A percentile compares a stretch with the other conserved stretches of the same genome.
phyloP scores from a whole-genome alignment of 2,888 invertebrate species.

The Diarsia mendica region DNA sequence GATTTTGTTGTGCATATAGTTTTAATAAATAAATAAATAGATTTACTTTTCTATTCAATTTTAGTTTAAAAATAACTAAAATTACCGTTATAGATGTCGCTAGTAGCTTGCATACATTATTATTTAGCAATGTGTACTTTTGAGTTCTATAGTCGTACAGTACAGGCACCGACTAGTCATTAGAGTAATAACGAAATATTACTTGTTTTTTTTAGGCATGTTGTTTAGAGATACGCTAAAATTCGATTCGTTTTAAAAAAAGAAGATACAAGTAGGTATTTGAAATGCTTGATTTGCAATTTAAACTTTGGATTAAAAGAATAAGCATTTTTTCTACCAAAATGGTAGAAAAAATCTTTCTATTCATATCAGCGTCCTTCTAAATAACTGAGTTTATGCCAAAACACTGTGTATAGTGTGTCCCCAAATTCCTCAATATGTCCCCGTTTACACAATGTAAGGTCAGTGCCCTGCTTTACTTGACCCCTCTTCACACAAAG shows the following conservation, averaged over 20 bases:
- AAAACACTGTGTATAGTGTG: conserved; percentile 47
- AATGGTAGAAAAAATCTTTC: conserved; percentile 17
- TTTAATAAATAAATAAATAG: background rate
- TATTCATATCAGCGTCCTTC: conserved; percentile 9
- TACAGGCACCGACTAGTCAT: conserved; percentile 8
- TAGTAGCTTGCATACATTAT: conserved; percentile 6
- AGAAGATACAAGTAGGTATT: too few species aligned
- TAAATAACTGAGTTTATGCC: background rate
- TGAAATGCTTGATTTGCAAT: background rate
- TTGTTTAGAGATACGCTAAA: conserved; percentile 7
- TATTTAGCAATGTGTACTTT: conserved; percentile 32
- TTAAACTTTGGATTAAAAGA: background rate
- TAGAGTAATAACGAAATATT: conserved; percentile 55
- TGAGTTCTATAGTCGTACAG: conserved; percentile 18
- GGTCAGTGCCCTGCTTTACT: background rate
- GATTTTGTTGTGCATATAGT: too few species aligned
- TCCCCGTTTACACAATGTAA: background rate
- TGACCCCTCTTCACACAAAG: too few species aligned
- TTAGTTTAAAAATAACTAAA: background rate
- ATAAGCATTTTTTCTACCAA: conserved; percentile 9
- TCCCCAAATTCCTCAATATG: background rate
- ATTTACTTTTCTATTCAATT: background rate
- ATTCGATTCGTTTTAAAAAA: background rate
- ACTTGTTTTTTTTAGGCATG: too few species aligned
- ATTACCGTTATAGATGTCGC: conserved; percentile 18